These are phyloP conservation scores for Epizoanthus illoricatus DNA, from an alignment of 92 coral and sea anemone genomes.

Conservation along the genomic window DNA sequence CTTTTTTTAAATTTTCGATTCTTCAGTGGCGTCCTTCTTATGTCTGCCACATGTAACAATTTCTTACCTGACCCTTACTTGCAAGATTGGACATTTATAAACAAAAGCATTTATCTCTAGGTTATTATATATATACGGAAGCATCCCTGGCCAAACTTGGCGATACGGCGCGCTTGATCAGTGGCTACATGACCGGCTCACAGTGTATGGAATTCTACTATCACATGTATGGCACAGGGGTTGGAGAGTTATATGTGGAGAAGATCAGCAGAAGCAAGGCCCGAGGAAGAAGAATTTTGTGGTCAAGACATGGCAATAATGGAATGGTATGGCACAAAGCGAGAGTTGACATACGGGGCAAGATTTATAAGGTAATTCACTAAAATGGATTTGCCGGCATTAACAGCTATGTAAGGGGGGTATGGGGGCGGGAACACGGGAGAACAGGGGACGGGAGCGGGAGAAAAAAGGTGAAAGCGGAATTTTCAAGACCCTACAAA, in stretches of 20 bases:
- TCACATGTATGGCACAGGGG: slow-evolving; percentile 82
- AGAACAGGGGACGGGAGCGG: too few relatives aligned
- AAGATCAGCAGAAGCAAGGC: slow-evolving; percentile 31
- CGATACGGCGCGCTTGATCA: slow-evolving; percentile 63
- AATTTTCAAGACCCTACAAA: too few relatives aligned
- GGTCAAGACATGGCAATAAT: slow-evolving; percentile 70
- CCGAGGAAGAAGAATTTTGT: slow-evolving; percentile 46
- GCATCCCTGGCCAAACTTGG: slow-evolving; percentile 65
- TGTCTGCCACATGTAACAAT: too few relatives aligned
- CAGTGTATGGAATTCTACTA: slow-evolving; percentile 82
- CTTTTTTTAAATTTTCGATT: too few relatives aligned
- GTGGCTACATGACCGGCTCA: slow-evolving; percentile 69
- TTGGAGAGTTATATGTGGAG: slow-evolving; percentile 65
- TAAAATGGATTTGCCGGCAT: too few relatives aligned
- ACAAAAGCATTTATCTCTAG: slow-evolving; percentile 38
- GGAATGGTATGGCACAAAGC: slow-evolving; percentile 72
- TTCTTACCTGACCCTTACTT: too few relatives aligned
- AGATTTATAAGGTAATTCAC: slow-evolving; percentile 52
- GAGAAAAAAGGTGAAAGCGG: too few relatives aligned
- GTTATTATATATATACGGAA: slow-evolving; percentile 78
- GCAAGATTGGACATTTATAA: too few relatives aligned
- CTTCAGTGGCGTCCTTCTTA: too few relatives aligned
- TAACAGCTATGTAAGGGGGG: too few relatives aligned
- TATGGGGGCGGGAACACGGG: too few relatives aligned
- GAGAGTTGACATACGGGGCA: slow-evolving; percentile 53